phyloP scores from a whole-genome alignment of 1,140 invertebrate species.

The Oryctes rhinoceros region DNA sequence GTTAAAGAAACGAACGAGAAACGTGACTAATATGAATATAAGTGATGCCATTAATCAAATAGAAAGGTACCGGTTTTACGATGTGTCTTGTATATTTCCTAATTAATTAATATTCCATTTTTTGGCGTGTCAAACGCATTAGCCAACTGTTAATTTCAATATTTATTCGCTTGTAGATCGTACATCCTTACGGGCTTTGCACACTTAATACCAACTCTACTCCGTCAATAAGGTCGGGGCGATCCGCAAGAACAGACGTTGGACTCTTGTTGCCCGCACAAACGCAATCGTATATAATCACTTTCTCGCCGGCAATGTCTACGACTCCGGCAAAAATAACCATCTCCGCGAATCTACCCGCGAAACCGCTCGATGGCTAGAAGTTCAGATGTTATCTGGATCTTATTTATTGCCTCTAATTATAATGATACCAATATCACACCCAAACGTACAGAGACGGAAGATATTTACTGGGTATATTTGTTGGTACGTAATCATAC shows the following conservation, averaged over 20 bases:
- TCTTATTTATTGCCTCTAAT: constrained; percentile 15
- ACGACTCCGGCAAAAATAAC: background rate
- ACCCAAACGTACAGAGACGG: background rate
- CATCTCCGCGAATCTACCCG: background rate
- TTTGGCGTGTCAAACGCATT: background rate
- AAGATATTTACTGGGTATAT: background rate
- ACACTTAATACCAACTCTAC: background rate
- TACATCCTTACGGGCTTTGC: background rate
- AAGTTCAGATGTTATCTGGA: background rate
- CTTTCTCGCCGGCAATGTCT: background rate
- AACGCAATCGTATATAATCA: constrained; percentile 13
- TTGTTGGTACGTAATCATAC: background rate
- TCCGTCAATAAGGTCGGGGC: background rate
- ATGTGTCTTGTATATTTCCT: background rate
- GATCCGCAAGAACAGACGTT: background rate
- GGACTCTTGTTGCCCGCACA: background rate
- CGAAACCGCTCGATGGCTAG: background rate
- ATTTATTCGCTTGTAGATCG: constrained; percentile 2
- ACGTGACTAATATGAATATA: background rate
- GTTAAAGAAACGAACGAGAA: background rate
- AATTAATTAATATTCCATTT: constrained; percentile 20
- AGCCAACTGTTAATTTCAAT: constrained; percentile 19
- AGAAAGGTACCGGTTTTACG: background rate
- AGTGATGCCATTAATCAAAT: background rate
- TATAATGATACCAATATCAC: constrained; percentile 22